These are phyloP conservation scores for Notodromas monacha DNA, from an alignment of 2,888 invertebrate genomes.

Conservation along the genomic window DNA sequence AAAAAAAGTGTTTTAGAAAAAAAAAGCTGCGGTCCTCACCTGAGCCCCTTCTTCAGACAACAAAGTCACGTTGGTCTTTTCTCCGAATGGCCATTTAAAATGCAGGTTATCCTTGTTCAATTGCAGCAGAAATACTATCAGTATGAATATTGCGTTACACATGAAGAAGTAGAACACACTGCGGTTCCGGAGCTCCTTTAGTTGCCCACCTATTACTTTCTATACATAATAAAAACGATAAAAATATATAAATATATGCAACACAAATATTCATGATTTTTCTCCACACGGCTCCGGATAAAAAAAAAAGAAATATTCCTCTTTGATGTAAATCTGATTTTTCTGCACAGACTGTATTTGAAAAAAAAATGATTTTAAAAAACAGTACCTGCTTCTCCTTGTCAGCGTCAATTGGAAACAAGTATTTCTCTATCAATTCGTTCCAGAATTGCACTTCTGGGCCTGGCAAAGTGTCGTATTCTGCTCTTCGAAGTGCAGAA, in stretches of 20 bases:
- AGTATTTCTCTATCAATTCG: constrained; percentile 68
- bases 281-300: too few species aligned
- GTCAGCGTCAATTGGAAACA: constrained; percentile 71
- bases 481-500: constrained; percentile 51
- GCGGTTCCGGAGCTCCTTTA: constrained; percentile 75
- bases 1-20: too few species aligned
- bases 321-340: too few species aligned
- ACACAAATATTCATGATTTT: too few species aligned
- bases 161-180: constrained; percentile 91
- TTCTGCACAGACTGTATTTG: too few species aligned
- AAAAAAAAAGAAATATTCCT: too few species aligned
- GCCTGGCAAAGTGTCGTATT: constrained; percentile 50
- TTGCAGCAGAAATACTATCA: constrained; percentile 91
- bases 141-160: constrained; percentile 90
- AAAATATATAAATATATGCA: too few species aligned
- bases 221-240: too few species aligned
- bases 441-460: constrained; percentile 72
- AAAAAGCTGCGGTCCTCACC: constrained; percentile 26
- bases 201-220: constrained; percentile 58
- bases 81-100: constrained; percentile 81
- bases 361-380: too few species aligned
- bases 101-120: constrained; percentile 86
- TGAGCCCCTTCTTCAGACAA: constrained; percentile 60
- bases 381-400: constrained; percentile 50
- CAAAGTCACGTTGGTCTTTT: constrained; percentile 68